Base-by-base conservation (phyloP, 2,797 vertebrate genomes). In the Aeoliscus strigatus region DNA sequence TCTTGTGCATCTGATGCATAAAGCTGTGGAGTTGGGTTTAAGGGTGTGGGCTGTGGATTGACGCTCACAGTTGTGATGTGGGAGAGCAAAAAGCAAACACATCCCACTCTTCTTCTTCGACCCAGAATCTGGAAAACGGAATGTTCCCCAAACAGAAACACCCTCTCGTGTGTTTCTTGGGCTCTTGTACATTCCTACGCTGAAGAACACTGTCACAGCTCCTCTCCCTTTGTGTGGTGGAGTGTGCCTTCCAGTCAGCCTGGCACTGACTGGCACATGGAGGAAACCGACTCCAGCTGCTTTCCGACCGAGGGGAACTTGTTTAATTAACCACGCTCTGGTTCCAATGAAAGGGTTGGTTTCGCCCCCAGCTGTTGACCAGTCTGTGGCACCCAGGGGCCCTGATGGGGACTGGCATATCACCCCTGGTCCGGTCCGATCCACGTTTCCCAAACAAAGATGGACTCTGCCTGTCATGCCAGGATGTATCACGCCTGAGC, bases 401-500 rank as follows among this genome's bases (percentile, higher is more conserved):
- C 46, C 52, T 33, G 30, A 55, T 5, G 54, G 71, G 41, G 63
- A 64, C 69, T 74, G 74, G 75, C 80, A 61, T 43, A 70, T 77
- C 70, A 79, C 54, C 68, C 75, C 40, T 60, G 75, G 83, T 80
- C 75, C 76, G 73, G 76, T 81, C 76, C 79, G 67, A 80, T 76
- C 83, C 77, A 67, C 41, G 45, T 80, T 77, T 73, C 62, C 49
- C 51, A 84, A 77, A 82, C 81, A 84, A 86, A 86, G 81, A 84
- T 81, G 83, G 85, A 84, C 79, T 81, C 67, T 66, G 74, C 77
- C 81, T 85, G 76, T 83, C 82, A 81, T 83, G 85, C 82, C 80
- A 82, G 78, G 75, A 87, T 83, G 80, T 85, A 89, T 88, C 82
- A 87, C 65, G 79, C 68, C 70, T 83, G 74, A 86, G 76, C 77